Evolutionary conservation across 2,797 vertebrate genomes (phyloP), one percentile per base, ranked within the genome.

Genomic region (Oophaga sylvatica): DNA sequence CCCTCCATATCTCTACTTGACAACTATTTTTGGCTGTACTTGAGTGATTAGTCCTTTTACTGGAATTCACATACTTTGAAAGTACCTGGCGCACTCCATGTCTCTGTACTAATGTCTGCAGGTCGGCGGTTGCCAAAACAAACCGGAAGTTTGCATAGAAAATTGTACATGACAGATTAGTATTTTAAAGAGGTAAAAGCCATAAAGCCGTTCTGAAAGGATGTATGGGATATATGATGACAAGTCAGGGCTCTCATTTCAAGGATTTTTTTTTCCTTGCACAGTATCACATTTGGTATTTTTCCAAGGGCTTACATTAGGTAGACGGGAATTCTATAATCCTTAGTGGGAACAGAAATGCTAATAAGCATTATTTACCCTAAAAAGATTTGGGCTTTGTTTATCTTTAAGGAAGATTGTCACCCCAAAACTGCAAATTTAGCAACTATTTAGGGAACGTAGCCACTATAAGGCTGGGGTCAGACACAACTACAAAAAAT

Each of bases 381-480:
- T 78, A 78, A 67, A 78, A 80, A 80, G 70, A 86, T 19, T 80
- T 80, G 67, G 67, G 35, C 26, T 26, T 26, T 26, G 26, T 26
- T 26, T 26, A 26, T 26, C 26, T 26, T 26, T 26, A 41, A 41
- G 35, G 35, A 3, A 41, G 35, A 41, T 3, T 41, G 35, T 41
- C 35, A 41, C 35, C 35, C 35, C 35, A 41, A 41, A 41, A 3
- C 35, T 41, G 35, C 35, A 41, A 41, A 41, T 41, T 41, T 5
- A 41, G 3, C 35, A 3, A 3, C 35, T 41, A 41, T 41, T 3
- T 41, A 41, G 35, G 35, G 35, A 41, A 41, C 3, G 35, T 41
- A 41, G 2, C 35, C 35, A 41, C 35, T 41, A 4, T 41, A n/a
- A n/a, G n/a, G n/a, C n/a, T n/a, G n/a, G n/a, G n/a, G n/a, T n/a